These are phyloP conservation scores for Alosa alosa DNA, from an alignment of 2,113 vertebrate genomes.

Conservation along the genomic window DNA sequence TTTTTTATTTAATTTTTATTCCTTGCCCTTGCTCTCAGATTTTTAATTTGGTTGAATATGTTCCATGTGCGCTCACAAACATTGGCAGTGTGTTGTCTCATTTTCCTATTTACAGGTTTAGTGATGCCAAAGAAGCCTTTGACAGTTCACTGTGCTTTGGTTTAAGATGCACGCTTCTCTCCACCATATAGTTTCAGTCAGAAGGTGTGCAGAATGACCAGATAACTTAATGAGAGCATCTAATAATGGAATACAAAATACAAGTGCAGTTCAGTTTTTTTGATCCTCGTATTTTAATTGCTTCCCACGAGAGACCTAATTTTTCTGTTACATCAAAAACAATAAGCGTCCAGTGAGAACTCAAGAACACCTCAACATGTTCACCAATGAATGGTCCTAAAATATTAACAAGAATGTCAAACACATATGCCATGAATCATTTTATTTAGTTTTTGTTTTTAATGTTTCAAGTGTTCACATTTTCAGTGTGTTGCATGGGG, in stretches of 20 bases:
- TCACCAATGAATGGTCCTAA: neutral
- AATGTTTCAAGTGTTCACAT: constrained; percentile 15
- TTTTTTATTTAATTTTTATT: constrained; percentile 55
- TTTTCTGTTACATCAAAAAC: constrained; percentile 51
- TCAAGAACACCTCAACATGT: constrained; percentile 34
- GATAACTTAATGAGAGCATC: constrained; percentile 63
- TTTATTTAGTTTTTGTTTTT: neutral
- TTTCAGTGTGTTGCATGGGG: constrained; percentile 36
- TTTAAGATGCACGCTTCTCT: constrained; percentile 24
- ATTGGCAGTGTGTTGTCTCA: constrained; percentile 15
- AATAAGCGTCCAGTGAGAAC: constrained; percentile 49
- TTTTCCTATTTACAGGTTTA: constrained; percentile 15
- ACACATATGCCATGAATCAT: neutral
- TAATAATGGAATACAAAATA: constrained; percentile 56
- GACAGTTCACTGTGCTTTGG: constrained; percentile 38
- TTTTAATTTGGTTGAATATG: constrained; percentile 20
- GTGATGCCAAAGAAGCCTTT: constrained; percentile 45
- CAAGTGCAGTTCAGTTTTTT: constrained; percentile 43
- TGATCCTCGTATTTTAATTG: constrained; percentile 65
- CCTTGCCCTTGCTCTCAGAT: constrained; percentile 21
- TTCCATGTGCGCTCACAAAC: constrained; percentile 16
- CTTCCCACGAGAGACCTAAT: constrained; percentile 60
- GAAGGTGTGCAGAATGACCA: constrained; percentile 50
- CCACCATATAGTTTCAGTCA: constrained; percentile 38
- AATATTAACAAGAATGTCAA: neutral